Evolutionary conservation across 2,113 vertebrate genomes (phyloP), one percentile per base, ranked within the genome.

Genomic region (Pluvialis apricaria): DNA sequence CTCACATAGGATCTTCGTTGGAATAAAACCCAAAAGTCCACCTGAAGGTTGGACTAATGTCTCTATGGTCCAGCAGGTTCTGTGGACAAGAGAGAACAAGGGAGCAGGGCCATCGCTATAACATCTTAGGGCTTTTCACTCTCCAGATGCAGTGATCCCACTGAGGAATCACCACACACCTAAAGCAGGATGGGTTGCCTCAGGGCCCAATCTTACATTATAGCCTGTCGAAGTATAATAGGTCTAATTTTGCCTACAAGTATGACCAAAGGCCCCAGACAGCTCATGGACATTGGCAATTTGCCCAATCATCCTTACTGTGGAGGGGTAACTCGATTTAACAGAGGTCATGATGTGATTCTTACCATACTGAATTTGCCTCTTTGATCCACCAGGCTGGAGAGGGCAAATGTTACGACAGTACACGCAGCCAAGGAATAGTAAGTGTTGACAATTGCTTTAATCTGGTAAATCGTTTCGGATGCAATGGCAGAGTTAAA

Each of bases 301-400:
- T 25, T 82, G 15, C 44, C 20, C 44, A 3, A 57, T n/a, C 13
- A 11, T 13, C 26, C 22, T 47, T 49, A 12, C 20, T 42, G 24
- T 3, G 60, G 55, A 78, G 8, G 4, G 2, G 5, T 66, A 10
- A 62, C 22, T 47, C 0, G 0, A 36, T 78, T 71, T 76, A 52
- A 18, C 3, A 17, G 22, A 42, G 54, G 26, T 62, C 47, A 9
- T 2, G 3, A 7, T 21, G 18, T 31, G 16, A 31, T 72, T 57
- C 98, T 97, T 95, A 99, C 99, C 99, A 99, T 99, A 77, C 98
- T 98, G 31, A 99, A 98, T 95, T 99, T 99, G 70, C 99, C 99
- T 97, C 98, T 98, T 75, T 98, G 94, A 31, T 98, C 98, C 51
- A 99, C 92, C 5, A 99, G 84, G 94, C 99, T 99, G 94, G 99